These are phyloP conservation scores for Diacarnus erythraeanus DNA, from an alignment of 37 sponge, comb jelly and placozoan species.

Conservation along the genomic window DNA sequence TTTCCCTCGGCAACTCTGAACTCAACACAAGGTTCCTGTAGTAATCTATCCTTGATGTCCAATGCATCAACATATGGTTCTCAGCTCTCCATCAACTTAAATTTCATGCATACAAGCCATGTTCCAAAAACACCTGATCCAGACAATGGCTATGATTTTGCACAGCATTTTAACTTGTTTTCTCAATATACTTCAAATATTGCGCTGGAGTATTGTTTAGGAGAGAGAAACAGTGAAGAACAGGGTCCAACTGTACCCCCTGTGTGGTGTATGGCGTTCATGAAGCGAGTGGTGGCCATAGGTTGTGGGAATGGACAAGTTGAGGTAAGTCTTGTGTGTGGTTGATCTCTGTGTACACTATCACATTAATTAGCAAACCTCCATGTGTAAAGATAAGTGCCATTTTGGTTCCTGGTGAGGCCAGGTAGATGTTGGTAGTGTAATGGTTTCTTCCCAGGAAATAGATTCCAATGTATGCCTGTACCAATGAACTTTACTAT, in stretches of 20 bases:
- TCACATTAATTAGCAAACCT: neutral
- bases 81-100: neutral
- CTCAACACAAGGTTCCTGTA: constrained; percentile 1
- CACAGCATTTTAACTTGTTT: constrained; percentile 59
- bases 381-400: neutral
- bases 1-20: neutral
- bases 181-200: constrained; percentile 79
- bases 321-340: constrained; percentile 54
- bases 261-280: constrained; percentile 76
- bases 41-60: constrained; percentile 18
- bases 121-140: constrained; percentile 6
- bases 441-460: constrained; percentile 77
- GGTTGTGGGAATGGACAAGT: constrained; percentile 81
- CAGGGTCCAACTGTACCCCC: constrained; percentile 27
- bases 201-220: constrained; percentile 48
- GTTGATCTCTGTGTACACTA: neutral
- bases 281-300: constrained; percentile 40
- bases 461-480: constrained; percentile 69
- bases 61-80: neutral
- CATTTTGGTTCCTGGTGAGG: neutral
- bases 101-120: neutral
- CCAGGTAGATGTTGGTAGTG: constrained; percentile 54
- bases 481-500: constrained; percentile 63
- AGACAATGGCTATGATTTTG: constrained; percentile 60
- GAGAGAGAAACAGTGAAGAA: neutral